Evolutionary conservation across 1,140 invertebrate genomes (phyloP), one percentile per base, ranked within the genome.

Genomic region (Drosophila busckii): DNA sequence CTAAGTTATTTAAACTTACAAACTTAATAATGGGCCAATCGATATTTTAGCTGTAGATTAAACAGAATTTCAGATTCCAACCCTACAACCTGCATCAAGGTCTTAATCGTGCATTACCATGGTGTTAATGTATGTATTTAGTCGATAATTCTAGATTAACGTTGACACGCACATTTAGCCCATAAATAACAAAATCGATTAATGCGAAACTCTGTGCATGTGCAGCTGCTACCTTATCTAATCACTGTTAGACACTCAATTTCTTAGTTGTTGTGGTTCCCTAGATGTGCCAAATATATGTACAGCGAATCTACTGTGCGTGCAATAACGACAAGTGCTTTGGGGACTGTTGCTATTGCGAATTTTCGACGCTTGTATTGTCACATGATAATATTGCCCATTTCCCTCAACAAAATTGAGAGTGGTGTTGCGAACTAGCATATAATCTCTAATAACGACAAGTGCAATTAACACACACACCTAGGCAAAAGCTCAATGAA

Each of bases 381-480:
- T 78, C 73, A 78, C 73, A 80, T 78, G 73, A 78, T 67, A 31
- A 13, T 40, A 56, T 32, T 40, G 13, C 22, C 5, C 17, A 28
- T 2, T 10, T 16, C 7, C 2, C 10, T 2, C 0, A 15, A 17
- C 29, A 45, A 45, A 46, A 15, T 28, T 6, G 19, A 22, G 13
- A 42, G 29, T 7, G 26, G 8, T 3, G 7, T 5, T 8, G 8
- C 1, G 19, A 52, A 56, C 12, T 17, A 16, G 28, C 17, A 52
- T 19, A 52, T 15, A 56, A 25, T 17, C 38, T 34, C 29, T 75
- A 42, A 26, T 48, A 50, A 50, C 46, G 68, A 78, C 68, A 73
- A 60, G 31, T 80, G 67, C 67, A 78, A 78, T 80, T 69, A 70
- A 34, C 42, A 32, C 15, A 17, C 7, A 25, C 28, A 25, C 25